Percentiles rank a stretch among this genome's conserved stretches.
Evolutionary conservation across 2,797 vertebrate genomes (phyloP).

Genomic region (Sebastes goodei): DNA sequence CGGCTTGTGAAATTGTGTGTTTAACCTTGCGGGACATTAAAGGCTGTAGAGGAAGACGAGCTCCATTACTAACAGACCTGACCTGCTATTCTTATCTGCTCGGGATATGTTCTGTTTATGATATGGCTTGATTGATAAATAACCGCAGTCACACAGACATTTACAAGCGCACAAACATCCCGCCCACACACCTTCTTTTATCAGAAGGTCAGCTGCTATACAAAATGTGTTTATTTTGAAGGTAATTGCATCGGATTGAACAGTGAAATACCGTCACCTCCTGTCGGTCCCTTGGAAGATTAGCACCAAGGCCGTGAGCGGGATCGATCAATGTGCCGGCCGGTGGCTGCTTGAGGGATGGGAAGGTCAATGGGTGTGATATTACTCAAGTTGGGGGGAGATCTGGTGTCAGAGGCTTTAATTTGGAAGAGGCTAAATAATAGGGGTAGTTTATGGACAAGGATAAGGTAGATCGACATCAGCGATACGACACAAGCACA

Average conservation of each 20-base stretch:
- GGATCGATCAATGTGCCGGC: slow-evolving; percentile 67
- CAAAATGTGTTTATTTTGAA: slow-evolving; percentile 73
- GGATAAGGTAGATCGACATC: slow-evolving; percentile 49
- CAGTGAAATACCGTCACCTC: slow-evolving; percentile 72
- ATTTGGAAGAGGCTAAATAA: slow-evolving; percentile 73
- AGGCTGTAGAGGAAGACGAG: background rate
- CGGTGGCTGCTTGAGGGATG: slow-evolving; percentile 60
- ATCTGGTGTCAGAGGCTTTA: slow-evolving; percentile 63
- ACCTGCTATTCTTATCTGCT: background rate
- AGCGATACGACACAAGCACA: slow-evolving; percentile 14
- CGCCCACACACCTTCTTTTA: slow-evolving; percentile 25
- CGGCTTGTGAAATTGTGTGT: slow-evolving; percentile 5
- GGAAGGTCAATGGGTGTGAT: slow-evolving; percentile 73
- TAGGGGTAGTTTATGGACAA: slow-evolving; percentile 61
- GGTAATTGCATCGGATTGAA: slow-evolving; percentile 74
- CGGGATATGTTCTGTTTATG: slow-evolving; percentile 31
- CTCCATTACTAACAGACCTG: background rate
- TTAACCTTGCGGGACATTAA: slow-evolving; percentile 24
- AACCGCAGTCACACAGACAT: background rate
- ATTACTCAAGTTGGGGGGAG: slow-evolving; percentile 43
- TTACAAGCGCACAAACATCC: slow-evolving; percentile 2
- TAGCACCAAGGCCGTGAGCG: slow-evolving; percentile 65
- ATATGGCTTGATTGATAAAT: slow-evolving; percentile 42
- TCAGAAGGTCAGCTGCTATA: slow-evolving; percentile 63
- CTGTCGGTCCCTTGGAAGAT: slow-evolving; percentile 63